Base-by-base conservation (phyloP, 30 jellyfish, hydroid and myxozoan species). In the Turritopsis dohrnii region DNA sequence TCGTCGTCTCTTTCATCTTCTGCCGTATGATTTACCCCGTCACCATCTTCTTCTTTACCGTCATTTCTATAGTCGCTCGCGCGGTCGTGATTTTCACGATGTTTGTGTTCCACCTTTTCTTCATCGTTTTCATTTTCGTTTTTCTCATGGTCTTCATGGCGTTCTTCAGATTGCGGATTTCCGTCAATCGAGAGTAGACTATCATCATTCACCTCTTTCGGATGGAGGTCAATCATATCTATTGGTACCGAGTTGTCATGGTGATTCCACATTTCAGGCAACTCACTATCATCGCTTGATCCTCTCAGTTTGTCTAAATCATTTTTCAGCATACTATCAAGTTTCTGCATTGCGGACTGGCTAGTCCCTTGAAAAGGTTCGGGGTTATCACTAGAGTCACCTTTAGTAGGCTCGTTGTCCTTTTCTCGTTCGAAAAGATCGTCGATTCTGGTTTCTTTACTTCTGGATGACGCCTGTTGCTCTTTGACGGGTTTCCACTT, bases 401-500 rank as follows among this genome's bases (percentile, higher is more conserved):
- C 13, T 41, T 41, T 41, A 5, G 9, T 13, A 13, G 60, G 13
- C 60, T 41, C 60, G 60, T 5, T 41, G 60, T 41, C 60, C 60
- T 41, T 41, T 41, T 41, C 60, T 41, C 60, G 5, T 13, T 41
- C 60, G 13, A 3, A 41, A 5, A 41, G 13, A 13, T 41, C 60
- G 60, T 41, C 60, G 13, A 41, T 41, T 41, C 60, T 41, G 60
- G 60, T 41, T 41, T 41, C 9, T 41, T 41, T 41, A 41, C 60
- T 41, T 13, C 60, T 41, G 13, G 60, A 41, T 41, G 60, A 41
- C 9, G 60, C 60, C 13, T 41, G 5, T 13, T 41, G 60, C 13
- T 41, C 60, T 41, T 80, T 80, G 22, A 75, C 83, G 1, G 87
- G 84, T 21, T 22, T 80, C 87, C 87, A 80, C 29, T 54, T 52